Evolutionary conservation across 2,888 invertebrate genomes (phyloP).

Genomic region (Dicycla oo): DNA sequence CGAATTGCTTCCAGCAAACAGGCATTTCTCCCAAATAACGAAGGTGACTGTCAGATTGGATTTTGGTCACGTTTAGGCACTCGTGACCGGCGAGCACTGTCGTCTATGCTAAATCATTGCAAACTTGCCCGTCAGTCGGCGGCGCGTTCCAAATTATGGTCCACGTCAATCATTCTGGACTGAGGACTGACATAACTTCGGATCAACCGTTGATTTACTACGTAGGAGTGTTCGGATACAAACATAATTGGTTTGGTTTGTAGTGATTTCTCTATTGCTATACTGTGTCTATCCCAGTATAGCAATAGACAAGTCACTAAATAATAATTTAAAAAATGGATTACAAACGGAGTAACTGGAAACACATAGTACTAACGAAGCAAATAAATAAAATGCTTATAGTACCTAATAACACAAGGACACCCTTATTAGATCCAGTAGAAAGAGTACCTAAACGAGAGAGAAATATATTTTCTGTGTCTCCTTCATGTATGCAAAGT

Average conservation of each 20-base stretch:
- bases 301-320: neutral
- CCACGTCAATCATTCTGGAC: constrained; percentile 38
- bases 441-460: neutral
- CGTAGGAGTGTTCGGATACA: neutral
- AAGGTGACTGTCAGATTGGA: constrained; percentile 43
- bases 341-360: neutral
- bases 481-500: neutral
- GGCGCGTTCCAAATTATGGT: constrained; percentile 47
- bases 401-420: neutral
- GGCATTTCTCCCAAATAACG: constrained; percentile 36
- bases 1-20: constrained; percentile 36
- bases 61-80: constrained; percentile 60
- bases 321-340: neutral
- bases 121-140: constrained; percentile 37
- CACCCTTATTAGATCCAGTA: neutral
- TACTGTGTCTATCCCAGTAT: too few relatives aligned
- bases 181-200: constrained; percentile 18
- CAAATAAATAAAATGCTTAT: neutral
- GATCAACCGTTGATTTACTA: constrained; percentile 34
- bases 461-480: neutral
- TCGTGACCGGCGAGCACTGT: constrained; percentile 15
- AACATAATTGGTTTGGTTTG: constrained; percentile 1
- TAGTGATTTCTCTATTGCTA: too few relatives aligned
- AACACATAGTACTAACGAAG: neutral
- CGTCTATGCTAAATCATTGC: constrained; percentile 42